Percentiles rank a stretch among this genome's conserved stretches.
Conservation (phyloP, 1,140 invertebrate species). For the Armadillidium nasatum region DNA sequence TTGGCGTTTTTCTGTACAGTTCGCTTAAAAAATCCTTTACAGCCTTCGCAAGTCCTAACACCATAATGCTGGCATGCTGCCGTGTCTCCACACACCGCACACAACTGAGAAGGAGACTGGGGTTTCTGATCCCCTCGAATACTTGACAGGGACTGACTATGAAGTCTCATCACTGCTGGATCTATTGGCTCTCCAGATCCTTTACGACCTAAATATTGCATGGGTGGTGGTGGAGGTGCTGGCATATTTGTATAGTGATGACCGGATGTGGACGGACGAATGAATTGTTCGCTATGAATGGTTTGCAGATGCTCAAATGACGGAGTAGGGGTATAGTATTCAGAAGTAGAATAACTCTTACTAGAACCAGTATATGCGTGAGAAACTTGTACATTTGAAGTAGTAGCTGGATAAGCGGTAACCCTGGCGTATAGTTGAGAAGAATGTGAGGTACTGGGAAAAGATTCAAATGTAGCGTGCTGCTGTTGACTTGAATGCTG, state of each 20-base stretch:
- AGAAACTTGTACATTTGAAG: constrained; percentile 36
- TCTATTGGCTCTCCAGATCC: constrained; percentile 27
- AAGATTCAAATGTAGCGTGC: constrained; percentile 24
- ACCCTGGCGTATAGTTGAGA: constrained; percentile 40
- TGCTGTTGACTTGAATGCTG: constrained; percentile 24
- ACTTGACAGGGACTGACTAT: constrained; percentile 29
- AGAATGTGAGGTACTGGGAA: constrained; percentile 10
- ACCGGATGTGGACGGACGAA: constrained; percentile 39
- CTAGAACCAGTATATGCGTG: constrained; percentile 35
- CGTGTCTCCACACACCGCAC: constrained; percentile 96
- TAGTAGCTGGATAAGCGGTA: constrained; percentile 32
- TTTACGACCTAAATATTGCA: neutral
- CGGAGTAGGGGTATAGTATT: constrained; percentile 39
- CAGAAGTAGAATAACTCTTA: constrained; percentile 34
- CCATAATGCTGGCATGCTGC: constrained; percentile 98
- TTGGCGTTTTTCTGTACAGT: constrained; percentile 98
- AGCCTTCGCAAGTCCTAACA: constrained; percentile 94
- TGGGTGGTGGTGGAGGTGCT: constrained; percentile 30
- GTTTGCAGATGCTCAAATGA: constrained; percentile 43
- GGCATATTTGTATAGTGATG: constrained; percentile 43
- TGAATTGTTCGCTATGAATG: constrained; percentile 38
- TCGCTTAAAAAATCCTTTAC: constrained; percentile 91
- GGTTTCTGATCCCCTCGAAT: constrained; percentile 58
- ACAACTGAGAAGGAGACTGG: constrained; percentile 75
- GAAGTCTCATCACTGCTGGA: constrained; percentile 41